Evolutionary conservation across 2,113 vertebrate genomes (phyloP), one percentile per base, ranked within the genome.

Genomic region (Canis aureus): DNA sequence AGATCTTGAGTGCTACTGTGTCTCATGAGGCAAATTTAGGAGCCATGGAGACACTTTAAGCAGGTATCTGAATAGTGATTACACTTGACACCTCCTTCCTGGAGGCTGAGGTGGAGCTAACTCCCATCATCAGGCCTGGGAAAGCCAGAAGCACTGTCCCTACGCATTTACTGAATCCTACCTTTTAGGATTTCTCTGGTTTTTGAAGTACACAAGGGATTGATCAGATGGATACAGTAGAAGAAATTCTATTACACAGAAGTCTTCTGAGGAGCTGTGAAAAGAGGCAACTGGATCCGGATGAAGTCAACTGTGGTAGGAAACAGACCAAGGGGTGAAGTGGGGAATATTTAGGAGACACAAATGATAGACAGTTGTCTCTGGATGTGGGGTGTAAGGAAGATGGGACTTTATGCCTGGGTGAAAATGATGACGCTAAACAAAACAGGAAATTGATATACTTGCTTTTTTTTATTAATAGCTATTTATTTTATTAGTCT

Each of bases 171-270:
- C 12, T 11, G 16, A 74, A 23, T 2, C 4, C 5, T 8, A 43
- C 38, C 79, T 66, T 64, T 57, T 8, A 35, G 27, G 80, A 79
- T 59, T 57, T 57, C 67, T 89, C n/a, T 74, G 64, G 1, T 32
- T 84, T 35, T 66, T 27, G 15, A n/a, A 35, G 7, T 9, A 23
- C 8, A 11, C 71, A 57, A 38, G 60, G 6, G 19, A 11, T 4
- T 0, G 53, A 17, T 55, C 2, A 55, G 60, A 43, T 23, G 11
- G 3, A 23, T 23, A 0, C 0, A 8, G 27, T 49, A 1, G 71
- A 78, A 79, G 51, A 81, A 93, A 69, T 8, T 2, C 27, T 15
- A 3, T 4, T 0, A 1, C 10, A 49, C 12, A 17, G 53, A 22
- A 17, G 22, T 62, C 38, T 64, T 71, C 15, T 1, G 53, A 25